A percentile compares a stretch with the other conserved stretches of the same genome.
Conservation (phyloP, 2,797 vertebrate species). For the Chelonia mydas region DNA sequence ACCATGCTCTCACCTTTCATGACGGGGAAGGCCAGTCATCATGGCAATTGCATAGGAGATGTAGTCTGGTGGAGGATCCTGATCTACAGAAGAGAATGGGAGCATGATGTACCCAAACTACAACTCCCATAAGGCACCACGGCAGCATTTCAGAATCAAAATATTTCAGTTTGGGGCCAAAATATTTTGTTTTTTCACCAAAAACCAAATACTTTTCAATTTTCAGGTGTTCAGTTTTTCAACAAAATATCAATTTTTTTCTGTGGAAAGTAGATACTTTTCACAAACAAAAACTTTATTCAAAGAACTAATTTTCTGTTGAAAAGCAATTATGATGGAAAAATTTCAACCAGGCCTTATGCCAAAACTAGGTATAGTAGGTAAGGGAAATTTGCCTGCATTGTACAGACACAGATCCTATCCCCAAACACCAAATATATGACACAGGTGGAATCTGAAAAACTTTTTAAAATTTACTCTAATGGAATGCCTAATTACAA, state of each 20-base stretch:
- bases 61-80: background rate
- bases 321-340: background rate
- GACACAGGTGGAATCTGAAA: background rate
- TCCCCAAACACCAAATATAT: background rate
- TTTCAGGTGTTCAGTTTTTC: background rate
- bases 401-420: background rate
- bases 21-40: background rate
- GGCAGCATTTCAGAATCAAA: background rate
- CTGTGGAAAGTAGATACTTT: background rate
- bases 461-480: background rate
- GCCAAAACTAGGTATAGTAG: background rate
- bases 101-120: too few relatives aligned
- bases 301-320: background rate
- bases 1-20: background rate
- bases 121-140: background rate
- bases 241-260: background rate
- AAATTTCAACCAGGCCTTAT: background rate
- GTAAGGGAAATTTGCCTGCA: background rate
- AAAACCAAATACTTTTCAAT: background rate
- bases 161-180: background rate
- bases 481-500: background rate
- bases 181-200: background rate
- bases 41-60: background rate
- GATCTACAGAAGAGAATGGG: too few relatives aligned
- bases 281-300: rapidly evolving